Evolutionary conservation across 2,113 vertebrate genomes (phyloP).

Genomic region (Mionectes macconnelli): DNA sequence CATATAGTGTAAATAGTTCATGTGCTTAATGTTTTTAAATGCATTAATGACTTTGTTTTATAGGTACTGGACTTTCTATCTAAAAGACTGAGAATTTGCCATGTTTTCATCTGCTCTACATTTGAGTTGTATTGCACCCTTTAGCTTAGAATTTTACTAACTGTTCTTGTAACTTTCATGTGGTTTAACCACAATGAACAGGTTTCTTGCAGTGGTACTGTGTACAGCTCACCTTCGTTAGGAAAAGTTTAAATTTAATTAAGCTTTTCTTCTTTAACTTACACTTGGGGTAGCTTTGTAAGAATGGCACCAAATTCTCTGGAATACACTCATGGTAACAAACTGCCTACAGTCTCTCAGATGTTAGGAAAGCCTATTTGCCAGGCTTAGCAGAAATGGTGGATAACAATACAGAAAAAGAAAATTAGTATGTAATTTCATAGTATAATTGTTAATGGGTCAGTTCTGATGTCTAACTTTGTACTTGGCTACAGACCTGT

Average conservation of each 20-base stretch:
- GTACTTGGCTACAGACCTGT: background rate
- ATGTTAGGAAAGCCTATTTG: background rate
- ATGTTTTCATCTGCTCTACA: background rate
- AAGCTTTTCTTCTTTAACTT: background rate
- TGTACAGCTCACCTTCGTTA: background rate
- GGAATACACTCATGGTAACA: background rate
- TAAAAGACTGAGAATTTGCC: background rate
- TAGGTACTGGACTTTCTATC: background rate
- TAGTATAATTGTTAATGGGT: background rate
- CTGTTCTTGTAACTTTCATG: background rate
- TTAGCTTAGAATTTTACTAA: background rate
- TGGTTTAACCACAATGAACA: background rate
- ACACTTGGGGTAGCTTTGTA: background rate
- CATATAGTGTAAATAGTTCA: background rate
- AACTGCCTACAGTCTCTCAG: background rate
- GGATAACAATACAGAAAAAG: background rate
- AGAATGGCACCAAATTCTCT: background rate
- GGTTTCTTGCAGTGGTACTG: background rate
- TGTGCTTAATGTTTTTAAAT: background rate
- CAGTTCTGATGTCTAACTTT: background rate
- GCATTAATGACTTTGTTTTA: background rate
- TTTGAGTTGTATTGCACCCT: background rate
- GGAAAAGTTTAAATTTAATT: background rate
- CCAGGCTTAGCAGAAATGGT: background rate
- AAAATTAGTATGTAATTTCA: background rate